phyloP scores from a whole-genome alignment of 1,140 invertebrate species.

The Drosophila kikkawai region DNA sequence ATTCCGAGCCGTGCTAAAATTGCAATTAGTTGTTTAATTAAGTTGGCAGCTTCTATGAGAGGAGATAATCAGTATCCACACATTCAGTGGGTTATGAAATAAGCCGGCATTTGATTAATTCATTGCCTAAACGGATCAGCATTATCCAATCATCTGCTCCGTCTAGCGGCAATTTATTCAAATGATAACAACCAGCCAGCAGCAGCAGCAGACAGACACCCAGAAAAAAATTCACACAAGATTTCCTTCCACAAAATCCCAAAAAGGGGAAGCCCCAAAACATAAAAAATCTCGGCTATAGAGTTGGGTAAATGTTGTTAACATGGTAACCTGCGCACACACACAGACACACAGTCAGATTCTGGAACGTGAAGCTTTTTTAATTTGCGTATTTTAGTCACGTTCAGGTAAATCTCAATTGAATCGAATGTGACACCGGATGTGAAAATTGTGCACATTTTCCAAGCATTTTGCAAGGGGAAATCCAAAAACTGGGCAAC shows the following conservation, averaged over 20 bases:
- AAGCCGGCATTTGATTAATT: conserved; percentile 33
- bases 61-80: not conserved
- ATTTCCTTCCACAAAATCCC: conserved; percentile 44
- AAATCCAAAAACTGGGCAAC: conserved; percentile 15
- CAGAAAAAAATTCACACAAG: conserved; percentile 41
- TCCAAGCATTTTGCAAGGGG: conserved; percentile 70
- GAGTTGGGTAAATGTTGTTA: conserved; percentile 62
- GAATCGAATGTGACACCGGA: conserved; percentile 85
- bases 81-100: conserved; percentile 23
- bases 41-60: conserved; percentile 15
- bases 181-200: conserved; percentile 43
- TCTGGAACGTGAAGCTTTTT: conserved; percentile 59
- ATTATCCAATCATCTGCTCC: conserved; percentile 64
- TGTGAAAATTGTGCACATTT: conserved; percentile 84
- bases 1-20: conserved; percentile 56
- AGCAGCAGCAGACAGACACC: conserved; percentile 6
- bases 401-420: conserved; percentile 85
- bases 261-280: conserved; percentile 33
- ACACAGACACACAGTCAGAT: conserved; percentile 3
- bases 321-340: conserved; percentile 53
- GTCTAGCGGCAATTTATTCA: conserved; percentile 67
- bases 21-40: conserved; percentile 75
- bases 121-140: conserved; percentile 47
- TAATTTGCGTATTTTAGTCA: conserved; percentile 84
- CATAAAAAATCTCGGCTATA: conserved; percentile 46